These are phyloP conservation scores for Trichopoda pennipes DNA, from an alignment of 2,888 invertebrate species.

Conservation along the genomic window DNA sequence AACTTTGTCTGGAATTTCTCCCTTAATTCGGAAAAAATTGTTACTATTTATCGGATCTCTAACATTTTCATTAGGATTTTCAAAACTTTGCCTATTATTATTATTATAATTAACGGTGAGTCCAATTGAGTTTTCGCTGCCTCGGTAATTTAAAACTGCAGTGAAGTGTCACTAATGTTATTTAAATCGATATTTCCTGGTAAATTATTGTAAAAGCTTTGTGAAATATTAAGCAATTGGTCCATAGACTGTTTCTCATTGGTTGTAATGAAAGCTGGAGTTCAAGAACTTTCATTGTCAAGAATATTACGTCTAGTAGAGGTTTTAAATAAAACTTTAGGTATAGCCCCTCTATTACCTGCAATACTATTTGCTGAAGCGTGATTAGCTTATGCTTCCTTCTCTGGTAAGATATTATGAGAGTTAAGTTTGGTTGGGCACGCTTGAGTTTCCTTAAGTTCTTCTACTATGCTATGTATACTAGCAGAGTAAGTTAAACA, in stretches of 20 bases:
- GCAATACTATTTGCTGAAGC: not conserved
- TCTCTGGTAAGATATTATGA: constrained; percentile 17
- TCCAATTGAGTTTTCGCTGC: constrained; percentile 15
- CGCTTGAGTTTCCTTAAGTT: constrained; percentile 10
- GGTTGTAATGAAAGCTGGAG: not conserved
- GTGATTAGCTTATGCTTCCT: not conserved
- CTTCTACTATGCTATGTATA: constrained; percentile 3
- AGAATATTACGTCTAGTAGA: no score
- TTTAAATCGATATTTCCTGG: not conserved
- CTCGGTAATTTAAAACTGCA: constrained; percentile 17
- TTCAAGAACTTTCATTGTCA: not conserved
- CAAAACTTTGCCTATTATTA: not conserved
- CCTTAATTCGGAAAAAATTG: not conserved
- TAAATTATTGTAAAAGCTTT: not conserved
- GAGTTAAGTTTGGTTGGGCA: constrained; percentile 24
- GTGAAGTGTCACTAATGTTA: no score
- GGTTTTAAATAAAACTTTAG: not conserved
- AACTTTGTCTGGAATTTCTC: not conserved
- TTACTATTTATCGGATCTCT: not conserved
- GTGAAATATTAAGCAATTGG: not conserved
- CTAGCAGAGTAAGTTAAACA: no score
- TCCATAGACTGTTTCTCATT: not conserved
- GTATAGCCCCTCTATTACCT: constrained; percentile 8
- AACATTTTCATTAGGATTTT: not conserved
- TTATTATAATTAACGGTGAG: not conserved